Evolutionary conservation across 2,113 vertebrate species (phyloP), one percentile per base, ranked within the genome.

Genomic region (Desmodus rotundus): DNA sequence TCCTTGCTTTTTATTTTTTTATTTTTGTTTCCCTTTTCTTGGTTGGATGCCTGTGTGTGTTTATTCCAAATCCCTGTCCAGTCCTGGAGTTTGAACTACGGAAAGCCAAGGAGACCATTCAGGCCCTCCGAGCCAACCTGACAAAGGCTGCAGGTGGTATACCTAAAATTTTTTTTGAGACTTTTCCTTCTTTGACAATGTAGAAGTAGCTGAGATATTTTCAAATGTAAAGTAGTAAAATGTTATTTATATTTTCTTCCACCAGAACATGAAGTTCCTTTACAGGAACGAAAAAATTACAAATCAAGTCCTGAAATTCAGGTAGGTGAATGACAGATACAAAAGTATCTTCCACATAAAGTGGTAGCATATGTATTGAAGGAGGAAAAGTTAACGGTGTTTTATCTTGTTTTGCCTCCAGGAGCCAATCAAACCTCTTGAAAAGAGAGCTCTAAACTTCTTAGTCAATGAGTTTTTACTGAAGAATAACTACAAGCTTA

Each of bases 61-160:
- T 98, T 99, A 99, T 99, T 99, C 99, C 99, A 99, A 99, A 99
- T 99, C 99, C 99, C 99, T 99, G 99, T 99, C 99, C 99, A 99
- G 99, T 99, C 99, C 99, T 99, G 99, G 99, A 99, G 99, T 99
- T 99, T 99, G 99, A 99, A 99, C 99, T 99, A 98, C 99, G 99
- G 99, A 99, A 99, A 99, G 99, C 99, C 99, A 99, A 99, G 99
- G 99, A 99, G 99, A 99, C 99, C 99, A 99, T 99, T 99, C 99
- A 99, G 99, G 99, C 99, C 99, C 99, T 99, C 98, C 99, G 99
- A 99, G 99, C 99, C 99, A 99, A 99, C 99, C 99, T 99, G 99
- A 99, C 99, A 99, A 99, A 99, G 99, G 99, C 99, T 99, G 99
- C 99, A 99, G 99, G 99, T 99, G 99, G 99, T 99, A 99, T 99